phyloP scores from a whole-genome alignment of 2,888 invertebrate genomes.

The Stictocephala bisonia region DNA sequence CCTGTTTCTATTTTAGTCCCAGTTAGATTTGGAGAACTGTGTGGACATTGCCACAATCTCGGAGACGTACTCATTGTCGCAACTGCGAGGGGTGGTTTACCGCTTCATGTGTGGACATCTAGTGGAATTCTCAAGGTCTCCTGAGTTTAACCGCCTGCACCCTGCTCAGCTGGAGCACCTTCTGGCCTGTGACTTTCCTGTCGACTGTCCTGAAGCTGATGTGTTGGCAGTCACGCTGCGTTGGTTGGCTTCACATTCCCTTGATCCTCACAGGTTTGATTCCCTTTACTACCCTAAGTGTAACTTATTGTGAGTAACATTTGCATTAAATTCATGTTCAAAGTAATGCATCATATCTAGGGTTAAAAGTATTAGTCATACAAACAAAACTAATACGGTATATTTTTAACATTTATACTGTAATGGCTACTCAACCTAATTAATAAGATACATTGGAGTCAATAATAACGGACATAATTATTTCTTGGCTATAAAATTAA shows the following conservation, averaged over 20 bases:
- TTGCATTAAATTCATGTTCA: constrained; percentile 43
- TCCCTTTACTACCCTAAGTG: constrained; percentile 56
- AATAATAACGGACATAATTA: too few species aligned
- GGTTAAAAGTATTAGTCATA: too few species aligned
- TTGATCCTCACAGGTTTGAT: constrained; percentile 61
- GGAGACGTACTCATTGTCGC: constrained; percentile 74
- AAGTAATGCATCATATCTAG: too few species aligned
- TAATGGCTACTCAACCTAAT: too few species aligned
- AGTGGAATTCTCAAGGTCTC: constrained; percentile 70
- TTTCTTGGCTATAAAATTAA: too few species aligned
- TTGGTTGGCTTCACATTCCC: constrained; percentile 66
- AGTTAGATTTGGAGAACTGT: constrained; percentile 77
- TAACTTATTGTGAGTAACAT: constrained; percentile 61
- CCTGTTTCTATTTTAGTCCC: constrained; percentile 65
- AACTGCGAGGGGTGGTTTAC: constrained; percentile 71
- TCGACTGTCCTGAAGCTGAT: constrained; percentile 74
- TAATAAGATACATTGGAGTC: too few species aligned
- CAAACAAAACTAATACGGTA: too few species aligned
- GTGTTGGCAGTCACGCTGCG: constrained; percentile 71
- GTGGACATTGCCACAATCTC: constrained; percentile 77
- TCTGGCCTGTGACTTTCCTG: constrained; percentile 74
- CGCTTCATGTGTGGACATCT: constrained; percentile 75
- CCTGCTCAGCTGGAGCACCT: constrained; percentile 72
- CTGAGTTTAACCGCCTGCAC: constrained; percentile 72
- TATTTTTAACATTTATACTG: too few species aligned